Conservation (phyloP, 2,888 invertebrate species). For the Diaperis boleti region DNA sequence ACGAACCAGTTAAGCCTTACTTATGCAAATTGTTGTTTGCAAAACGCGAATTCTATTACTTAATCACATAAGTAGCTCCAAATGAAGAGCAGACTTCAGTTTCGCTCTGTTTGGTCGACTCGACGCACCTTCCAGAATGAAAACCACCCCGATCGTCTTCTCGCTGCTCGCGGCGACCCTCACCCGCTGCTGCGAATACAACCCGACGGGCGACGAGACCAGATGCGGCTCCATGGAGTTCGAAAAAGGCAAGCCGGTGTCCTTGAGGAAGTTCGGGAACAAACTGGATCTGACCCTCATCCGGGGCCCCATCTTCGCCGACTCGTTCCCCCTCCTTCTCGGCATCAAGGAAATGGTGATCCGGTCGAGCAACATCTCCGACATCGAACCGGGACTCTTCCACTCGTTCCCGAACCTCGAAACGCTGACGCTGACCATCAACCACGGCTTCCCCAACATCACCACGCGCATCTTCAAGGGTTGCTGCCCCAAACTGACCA, state of each 20-base stretch:
- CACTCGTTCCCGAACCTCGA: slow-evolving; percentile 40
- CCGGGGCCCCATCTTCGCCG: slow-evolving; percentile 33
- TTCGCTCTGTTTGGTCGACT: slow-evolving; percentile 13
- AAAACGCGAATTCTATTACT: slow-evolving; percentile 30
- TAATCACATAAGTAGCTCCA: slow-evolving; percentile 30
- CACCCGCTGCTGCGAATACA: slow-evolving; percentile 37
- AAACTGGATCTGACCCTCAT: slow-evolving; percentile 40
- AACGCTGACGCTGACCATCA: slow-evolving; percentile 40
- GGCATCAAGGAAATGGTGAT: slow-evolving; percentile 39
- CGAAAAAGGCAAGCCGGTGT: slow-evolving; percentile 33
- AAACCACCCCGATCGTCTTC: not conserved
- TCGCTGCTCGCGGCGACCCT: not conserved
- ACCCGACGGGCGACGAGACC: slow-evolving; percentile 31
- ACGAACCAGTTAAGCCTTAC: slow-evolving; percentile 35
- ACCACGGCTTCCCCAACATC: slow-evolving; percentile 44
- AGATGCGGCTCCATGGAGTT: slow-evolving; percentile 37
- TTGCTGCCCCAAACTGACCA: slow-evolving; percentile 39
- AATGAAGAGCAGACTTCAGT: too few relatives aligned
- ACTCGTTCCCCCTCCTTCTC: slow-evolving; percentile 32
- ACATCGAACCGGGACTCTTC: slow-evolving; percentile 38
- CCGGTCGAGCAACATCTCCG: slow-evolving; percentile 38
- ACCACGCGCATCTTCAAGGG: slow-evolving; percentile 32
- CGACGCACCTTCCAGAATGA: slow-evolving; percentile 17
- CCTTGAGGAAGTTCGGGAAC: slow-evolving; percentile 37
- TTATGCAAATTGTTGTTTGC: slow-evolving; percentile 38